A percentile compares a stretch with the other conserved stretches of the same genome.
These are phyloP conservation scores for Stichopus horrens DNA, from an alignment of 53 echinoderm and acorn worm species.

Conservation along the genomic window DNA sequence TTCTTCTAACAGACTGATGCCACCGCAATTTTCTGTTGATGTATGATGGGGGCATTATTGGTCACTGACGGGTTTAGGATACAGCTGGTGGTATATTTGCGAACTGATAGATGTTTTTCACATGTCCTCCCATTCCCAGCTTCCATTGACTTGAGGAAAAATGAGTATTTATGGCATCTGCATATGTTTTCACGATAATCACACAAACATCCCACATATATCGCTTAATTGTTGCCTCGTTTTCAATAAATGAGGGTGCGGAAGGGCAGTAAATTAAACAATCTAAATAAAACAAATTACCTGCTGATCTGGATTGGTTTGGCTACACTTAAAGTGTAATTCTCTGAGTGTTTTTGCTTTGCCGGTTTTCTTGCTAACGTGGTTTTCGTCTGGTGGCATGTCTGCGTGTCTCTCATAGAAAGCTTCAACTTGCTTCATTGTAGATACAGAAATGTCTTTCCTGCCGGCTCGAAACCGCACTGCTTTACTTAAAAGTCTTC, in stretches of 20 bases:
- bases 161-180: constrained; percentile 46
- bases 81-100: too few relatives aligned
- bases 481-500: constrained; percentile 50
- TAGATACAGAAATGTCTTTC: constrained; percentile 10
- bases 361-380: constrained; percentile 56
- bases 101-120: too few relatives aligned
- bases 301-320: constrained; percentile 29
- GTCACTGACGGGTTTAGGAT: too few relatives aligned
- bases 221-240: constrained; percentile 4
- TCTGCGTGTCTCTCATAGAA: constrained; percentile 57
- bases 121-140: too few relatives aligned
- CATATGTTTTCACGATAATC: constrained; percentile 70
- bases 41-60: too few relatives aligned
- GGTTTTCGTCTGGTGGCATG: constrained; percentile 55
- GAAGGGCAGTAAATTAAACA: constrained; percentile 46
- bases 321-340: constrained; percentile 23
- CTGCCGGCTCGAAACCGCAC: constrained; percentile 15
- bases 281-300: neutral
- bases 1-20: too few relatives aligned
- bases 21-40: too few relatives aligned
- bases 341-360: constrained; percentile 51
- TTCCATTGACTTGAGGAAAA: neutral
- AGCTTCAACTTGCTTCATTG: constrained; percentile 32
- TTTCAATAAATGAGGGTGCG: constrained; percentile 49
- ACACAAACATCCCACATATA: constrained; percentile 55